Evolutionary conservation across 2,113 vertebrate species (phyloP).

Genomic region (Chloebia gouldiae): DNA sequence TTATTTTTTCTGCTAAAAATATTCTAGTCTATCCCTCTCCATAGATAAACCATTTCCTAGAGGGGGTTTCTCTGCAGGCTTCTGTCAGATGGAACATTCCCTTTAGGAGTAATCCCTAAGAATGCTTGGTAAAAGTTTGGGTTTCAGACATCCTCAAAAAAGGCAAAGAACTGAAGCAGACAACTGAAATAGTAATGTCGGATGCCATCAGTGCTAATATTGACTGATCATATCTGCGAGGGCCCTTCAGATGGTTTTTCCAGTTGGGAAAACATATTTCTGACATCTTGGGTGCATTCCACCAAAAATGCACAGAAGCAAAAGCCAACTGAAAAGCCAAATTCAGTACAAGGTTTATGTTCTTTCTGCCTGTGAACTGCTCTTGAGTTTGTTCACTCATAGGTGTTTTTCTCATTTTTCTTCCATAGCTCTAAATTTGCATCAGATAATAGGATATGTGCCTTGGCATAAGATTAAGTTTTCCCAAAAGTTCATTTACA

Average conservation of each 20-base stretch:
- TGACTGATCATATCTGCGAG: not conserved
- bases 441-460: conserved; percentile 8
- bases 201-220: not conserved
- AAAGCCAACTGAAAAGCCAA: not conserved
- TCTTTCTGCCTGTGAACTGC: not conserved
- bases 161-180: not conserved
- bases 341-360: not conserved
- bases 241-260: not conserved
- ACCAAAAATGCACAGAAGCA: not conserved
- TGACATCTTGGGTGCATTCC: not conserved
- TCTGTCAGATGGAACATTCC: not conserved
- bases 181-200: not conserved
- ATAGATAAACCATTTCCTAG: not conserved
- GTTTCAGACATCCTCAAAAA: not conserved
- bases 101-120: not conserved
- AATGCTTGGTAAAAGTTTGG: not conserved
- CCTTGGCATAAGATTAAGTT: conserved; percentile 39
- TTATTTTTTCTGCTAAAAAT: not conserved
- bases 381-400: not conserved
- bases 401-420: not conserved
- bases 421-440: conserved; percentile 40
- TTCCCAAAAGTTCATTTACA: conserved; percentile 44
- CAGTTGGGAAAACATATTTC: not conserved
- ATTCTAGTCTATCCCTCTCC: not conserved
- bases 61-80: not conserved